Evolutionary conservation across 2,113 vertebrate genomes (phyloP), one percentile per base, ranked within the genome.

Genomic region (Saimiri boliviensis): DNA sequence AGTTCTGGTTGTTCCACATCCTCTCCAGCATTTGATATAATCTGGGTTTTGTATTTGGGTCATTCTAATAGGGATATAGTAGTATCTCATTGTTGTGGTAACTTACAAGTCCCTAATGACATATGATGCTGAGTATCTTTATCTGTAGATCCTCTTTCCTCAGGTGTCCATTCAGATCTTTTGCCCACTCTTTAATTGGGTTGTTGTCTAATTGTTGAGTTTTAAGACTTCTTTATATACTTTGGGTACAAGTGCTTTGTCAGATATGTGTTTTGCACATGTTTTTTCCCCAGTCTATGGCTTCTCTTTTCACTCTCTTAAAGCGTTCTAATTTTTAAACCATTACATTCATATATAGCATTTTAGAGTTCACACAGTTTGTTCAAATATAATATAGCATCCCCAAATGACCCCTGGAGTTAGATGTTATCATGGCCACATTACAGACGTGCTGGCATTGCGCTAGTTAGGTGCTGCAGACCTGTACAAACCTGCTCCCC

Each of bases 231-330:
- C 5, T 86, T 92, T 10, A 16, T 73, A 25, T 77, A 82, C 35
- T 73, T 83, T 90, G 42, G 14, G 63, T 79, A 91, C 13, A 84
- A 73, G 25, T 68, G 9, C 4, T 58, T 42, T 73, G 40, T 82
- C 17, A 84, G n/a, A 47, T 49, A 77, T 3, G 11, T 30, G 13
- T 82, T 89, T 92, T 63, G 52, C 40, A 37, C 42, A 63, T 82
- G 76, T 76, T 94, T 94, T 73, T 79, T 32, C 60, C 56, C 47
- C 8, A 23, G 54, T 49, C 11, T 56, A 25, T 40, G 37, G 27
- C 49, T 89, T 94, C 23, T 37, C 20, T 89, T 95, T 76, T 96
- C 66, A 85, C 47, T 85, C 47, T 76, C 9, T 37, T 80, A 91
- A 54, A 58, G 8, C 3, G 71, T 95, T 73, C n/a, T 77, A 52